These are phyloP conservation scores for Sinocyclocheilus anshuiensis DNA, from an alignment of 2,113 vertebrate genomes.

Conservation along the genomic window DNA sequence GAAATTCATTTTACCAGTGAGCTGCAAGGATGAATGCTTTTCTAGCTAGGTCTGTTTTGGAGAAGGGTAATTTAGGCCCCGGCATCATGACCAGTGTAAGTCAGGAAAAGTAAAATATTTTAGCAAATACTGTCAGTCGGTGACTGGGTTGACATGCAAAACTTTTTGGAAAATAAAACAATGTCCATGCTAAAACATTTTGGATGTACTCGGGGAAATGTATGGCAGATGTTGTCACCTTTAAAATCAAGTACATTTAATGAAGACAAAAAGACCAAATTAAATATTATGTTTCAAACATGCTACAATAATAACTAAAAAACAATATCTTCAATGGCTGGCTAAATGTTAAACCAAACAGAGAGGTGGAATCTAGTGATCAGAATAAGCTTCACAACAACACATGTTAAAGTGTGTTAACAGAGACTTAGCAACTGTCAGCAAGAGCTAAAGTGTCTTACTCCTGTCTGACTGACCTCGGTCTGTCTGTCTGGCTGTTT, in stretches of 20 bases:
- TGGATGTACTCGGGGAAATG: too few species aligned
- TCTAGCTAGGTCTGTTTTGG: neutral
- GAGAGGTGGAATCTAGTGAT: neutral
- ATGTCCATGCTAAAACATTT: too few species aligned
- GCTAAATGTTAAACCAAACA: neutral
- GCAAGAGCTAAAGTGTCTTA: constrained; percentile 58
- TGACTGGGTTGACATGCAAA: too few species aligned
- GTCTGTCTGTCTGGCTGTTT: constrained; percentile 68
- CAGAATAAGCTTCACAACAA: constrained; percentile 59
- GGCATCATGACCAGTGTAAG: too few species aligned
- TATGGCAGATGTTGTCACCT: too few species aligned
- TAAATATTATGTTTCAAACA: neutral
- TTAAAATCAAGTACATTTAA: too few species aligned
- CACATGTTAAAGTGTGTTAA: constrained; percentile 71
- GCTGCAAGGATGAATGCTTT: neutral
- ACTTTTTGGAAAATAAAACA: too few species aligned
- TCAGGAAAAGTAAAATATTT: neutral
- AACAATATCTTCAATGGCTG: neutral
- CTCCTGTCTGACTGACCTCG: constrained; percentile 55
- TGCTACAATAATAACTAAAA: neutral
- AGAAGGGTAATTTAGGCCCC: neutral
- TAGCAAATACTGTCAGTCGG: too few species aligned
- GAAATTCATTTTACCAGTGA: neutral
- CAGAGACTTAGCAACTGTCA: constrained; percentile 60
- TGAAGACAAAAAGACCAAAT: too few species aligned